Evolutionary conservation across 2,113 vertebrate species (phyloP), one percentile per base, ranked within the genome.

Genomic region (Cavia porcellus): DNA sequence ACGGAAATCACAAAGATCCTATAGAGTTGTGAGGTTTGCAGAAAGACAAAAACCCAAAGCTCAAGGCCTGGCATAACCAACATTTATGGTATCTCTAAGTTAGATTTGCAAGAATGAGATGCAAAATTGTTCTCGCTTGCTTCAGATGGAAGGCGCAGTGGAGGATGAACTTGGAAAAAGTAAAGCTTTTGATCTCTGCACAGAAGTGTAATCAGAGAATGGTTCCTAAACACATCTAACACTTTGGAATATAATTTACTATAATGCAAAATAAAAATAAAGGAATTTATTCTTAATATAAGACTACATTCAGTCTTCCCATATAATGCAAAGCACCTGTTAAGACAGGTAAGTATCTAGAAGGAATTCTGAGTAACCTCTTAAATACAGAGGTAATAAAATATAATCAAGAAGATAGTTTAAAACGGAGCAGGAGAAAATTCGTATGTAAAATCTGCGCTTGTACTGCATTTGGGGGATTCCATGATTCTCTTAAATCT

Each of bases 361-460:
- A 84, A 97, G 61, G 12, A 93, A 92, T 28, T 94, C 50, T 93
- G 50, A 94, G 52, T 66, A 87, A 72, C 4, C 38, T 89, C 89
- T 64, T 17, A 85, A 91, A 94, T n/a, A 70, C 3, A 95, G 68
- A 94, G 22, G 13, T 75, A 94, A 50, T n/a, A 70, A 80, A 87
- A 85, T 80, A 74, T 86, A 94, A 87, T 87, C 19, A 77, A 80
- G 86, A 94, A 42, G 1, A 83, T 47, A 55, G n/a, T 55, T 57
- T 88, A 88, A 83, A 96, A 90, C 24, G 92, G 5, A 96, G 42
- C 22, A 97, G 70, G 96, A 35, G 15, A 81, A 92, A 89, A 28
- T 9, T 87, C 1, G 80, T 0, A 70, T 32, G 17, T 59, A 35
- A 98, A 97, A 95, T 89, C 59, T 97, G 92, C 38, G 81, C 75